Conservation (phyloP, 2,797 vertebrate genomes). For the Phylloscopus collybita region DNA sequence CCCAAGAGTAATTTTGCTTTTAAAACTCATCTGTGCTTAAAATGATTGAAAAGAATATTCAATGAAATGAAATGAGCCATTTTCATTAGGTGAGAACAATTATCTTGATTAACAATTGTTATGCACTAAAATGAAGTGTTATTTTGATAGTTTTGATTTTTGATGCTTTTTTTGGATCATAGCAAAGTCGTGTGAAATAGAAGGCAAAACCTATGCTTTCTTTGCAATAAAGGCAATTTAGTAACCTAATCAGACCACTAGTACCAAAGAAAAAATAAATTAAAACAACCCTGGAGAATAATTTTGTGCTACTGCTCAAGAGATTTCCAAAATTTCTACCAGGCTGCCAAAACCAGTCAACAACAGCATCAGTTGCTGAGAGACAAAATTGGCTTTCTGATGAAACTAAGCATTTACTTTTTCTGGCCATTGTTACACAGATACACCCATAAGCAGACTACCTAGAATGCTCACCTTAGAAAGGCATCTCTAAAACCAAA, state of each 20-base stretch:
- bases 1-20: constrained; percentile 21
- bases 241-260: neutral
- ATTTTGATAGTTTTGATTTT: neutral
- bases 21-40: constrained; percentile 20
- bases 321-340: neutral
- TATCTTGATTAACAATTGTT: neutral
- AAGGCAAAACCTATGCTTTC: neutral
- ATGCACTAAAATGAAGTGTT: neutral
- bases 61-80: neutral
- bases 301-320: neutral
- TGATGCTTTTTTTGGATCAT: neutral
- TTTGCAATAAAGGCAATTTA: neutral
- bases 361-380: neutral
- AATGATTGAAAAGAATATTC: neutral
- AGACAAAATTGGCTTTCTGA: neutral
- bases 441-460: neutral
- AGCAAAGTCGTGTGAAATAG: neutral
- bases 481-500: neutral
- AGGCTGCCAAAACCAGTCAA: neutral
- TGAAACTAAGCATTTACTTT: neutral
- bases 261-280: neutral
- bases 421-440: neutral
- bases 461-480: neutral
- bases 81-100: constrained; percentile 20
- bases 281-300: neutral